Base-by-base conservation (phyloP, 2,888 invertebrate species). In the Diarsia mendica region DNA sequence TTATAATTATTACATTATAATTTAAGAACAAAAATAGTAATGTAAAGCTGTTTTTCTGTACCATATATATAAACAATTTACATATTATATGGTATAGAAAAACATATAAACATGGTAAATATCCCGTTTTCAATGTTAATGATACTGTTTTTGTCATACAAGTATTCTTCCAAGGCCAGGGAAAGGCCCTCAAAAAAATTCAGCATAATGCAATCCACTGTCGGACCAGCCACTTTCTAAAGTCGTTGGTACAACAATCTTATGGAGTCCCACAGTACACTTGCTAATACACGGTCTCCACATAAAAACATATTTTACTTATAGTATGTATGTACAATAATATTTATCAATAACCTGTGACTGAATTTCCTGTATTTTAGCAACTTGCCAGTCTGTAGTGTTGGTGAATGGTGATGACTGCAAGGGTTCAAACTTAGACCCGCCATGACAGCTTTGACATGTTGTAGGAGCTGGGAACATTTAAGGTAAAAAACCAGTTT, bases 291-390 rank as follows among this genome's bases (percentile, higher is more conserved):
- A 39, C 9, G 10, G 20, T 9, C 51, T 51, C 9, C 9, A 20
- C 51, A 51, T 51, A 20, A 20, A 51, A 20, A 51, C 3, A 51
- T 15, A 28, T 28, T 15, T 58, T 6, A 58, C 6, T 13, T 39
- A n/a, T 11, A 39, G 8, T 6, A 39, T 39, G 39, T 39, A 39
- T 8, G 8, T 39, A 39, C 39, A 39, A 39, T 20, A n/a, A 48
- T 23, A 48, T 10, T 44, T 8, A 44, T 39, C 49, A 72, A 72
- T 70, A 78, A 97, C 97, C 96, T 97, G 97, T 82, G 97, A 97
- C 88, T 98, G 97, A 84, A 98, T 97, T 93, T 99, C 99, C 92
- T 98, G 98, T 77, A 99, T 95, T 89, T 98, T 98, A 70, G 99
- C 97, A 23, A 97, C 97, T 95, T 99, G 99, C 95, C 97, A 98